phyloP scores from a whole-genome alignment of 1,140 invertebrate species.

The Drosophila ficusphila region DNA sequence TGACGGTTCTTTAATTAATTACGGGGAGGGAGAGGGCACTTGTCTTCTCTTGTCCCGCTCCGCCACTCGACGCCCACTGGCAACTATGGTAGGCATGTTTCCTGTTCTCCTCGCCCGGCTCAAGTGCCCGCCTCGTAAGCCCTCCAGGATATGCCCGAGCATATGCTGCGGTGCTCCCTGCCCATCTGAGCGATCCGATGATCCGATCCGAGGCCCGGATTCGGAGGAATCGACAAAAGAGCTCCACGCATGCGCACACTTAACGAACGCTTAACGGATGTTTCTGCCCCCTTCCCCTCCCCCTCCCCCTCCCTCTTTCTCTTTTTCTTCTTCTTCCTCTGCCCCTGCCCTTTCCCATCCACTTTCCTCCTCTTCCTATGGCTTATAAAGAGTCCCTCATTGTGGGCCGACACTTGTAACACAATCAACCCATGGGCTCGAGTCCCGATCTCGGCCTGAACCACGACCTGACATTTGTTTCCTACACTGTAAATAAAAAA shows the following conservation, averaged over 20 bases:
- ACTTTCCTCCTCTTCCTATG: conserved; percentile 20
- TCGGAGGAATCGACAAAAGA: conserved; percentile 57
- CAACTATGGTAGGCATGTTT: conserved; percentile 57
- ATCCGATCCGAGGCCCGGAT: conserved; percentile 23
- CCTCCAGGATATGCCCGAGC: conserved; percentile 50
- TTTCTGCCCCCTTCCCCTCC: conserved; percentile 50
- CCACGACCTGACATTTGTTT: conserved; percentile 70
- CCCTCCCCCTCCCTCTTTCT: too few relatives aligned
- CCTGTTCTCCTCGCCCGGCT: conserved; percentile 40
- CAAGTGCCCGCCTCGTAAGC: conserved; percentile 42
- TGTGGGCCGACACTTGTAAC: conserved; percentile 74
- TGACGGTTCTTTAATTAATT: conserved; percentile 70
- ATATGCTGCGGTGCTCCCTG: conserved; percentile 10
- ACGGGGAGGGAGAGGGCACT: conserved; percentile 29
- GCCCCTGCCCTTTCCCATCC: conserved; percentile 33
- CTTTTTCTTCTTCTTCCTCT: too few relatives aligned
- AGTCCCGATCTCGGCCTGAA: conserved; percentile 26
- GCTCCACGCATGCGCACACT: conserved; percentile 64
- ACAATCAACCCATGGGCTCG: conserved; percentile 48
- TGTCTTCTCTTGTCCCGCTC: conserved; percentile 8
- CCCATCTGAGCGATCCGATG: conserved; percentile 1
- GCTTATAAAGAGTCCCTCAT: conserved; percentile 15
- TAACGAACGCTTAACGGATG: conserved; percentile 77
- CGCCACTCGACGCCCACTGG: conserved; percentile 47
- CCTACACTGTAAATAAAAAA: conserved; percentile 19